A percentile compares a stretch with the other conserved stretches of the same genome.
Conservation (phyloP, 2,113 vertebrate genomes). For the Nyctibius bracteatus region DNA sequence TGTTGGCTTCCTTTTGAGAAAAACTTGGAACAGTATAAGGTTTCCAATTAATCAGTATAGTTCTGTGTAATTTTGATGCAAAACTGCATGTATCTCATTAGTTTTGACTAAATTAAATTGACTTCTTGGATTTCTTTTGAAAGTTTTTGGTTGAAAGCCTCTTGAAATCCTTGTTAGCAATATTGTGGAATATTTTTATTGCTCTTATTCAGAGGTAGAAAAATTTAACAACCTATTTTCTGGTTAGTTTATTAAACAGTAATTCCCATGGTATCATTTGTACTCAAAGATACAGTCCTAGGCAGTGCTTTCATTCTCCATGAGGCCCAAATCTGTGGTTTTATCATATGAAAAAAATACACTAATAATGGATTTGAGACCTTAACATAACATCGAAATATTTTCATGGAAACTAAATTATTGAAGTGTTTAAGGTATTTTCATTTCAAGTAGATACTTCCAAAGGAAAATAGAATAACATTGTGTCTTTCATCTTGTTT, state of each 20-base stretch:
- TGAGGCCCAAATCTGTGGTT: neutral
- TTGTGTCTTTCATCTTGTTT: neutral
- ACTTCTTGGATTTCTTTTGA: neutral
- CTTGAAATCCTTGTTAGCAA: neutral
- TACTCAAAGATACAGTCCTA: neutral
- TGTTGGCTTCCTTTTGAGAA: neutral
- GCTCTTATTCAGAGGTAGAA: neutral
- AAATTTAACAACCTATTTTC: neutral
- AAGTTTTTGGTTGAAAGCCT: neutral
- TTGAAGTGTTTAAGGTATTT: neutral
- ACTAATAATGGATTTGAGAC: neutral
- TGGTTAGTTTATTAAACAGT: neutral
- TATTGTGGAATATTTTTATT: neutral
- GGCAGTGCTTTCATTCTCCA: accelerated
- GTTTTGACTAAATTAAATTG: neutral
- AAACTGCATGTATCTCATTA: neutral
- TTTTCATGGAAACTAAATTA: neutral
- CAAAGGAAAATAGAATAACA: neutral
- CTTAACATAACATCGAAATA: neutral
- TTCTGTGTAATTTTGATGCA: neutral
- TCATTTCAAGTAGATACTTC: neutral
- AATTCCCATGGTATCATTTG: neutral
- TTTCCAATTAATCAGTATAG: neutral
- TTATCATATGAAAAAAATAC: neutral
- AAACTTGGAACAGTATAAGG: neutral